Conservation (phyloP, 2,113 vertebrate genomes). For the Dasyurus viverrinus region DNA sequence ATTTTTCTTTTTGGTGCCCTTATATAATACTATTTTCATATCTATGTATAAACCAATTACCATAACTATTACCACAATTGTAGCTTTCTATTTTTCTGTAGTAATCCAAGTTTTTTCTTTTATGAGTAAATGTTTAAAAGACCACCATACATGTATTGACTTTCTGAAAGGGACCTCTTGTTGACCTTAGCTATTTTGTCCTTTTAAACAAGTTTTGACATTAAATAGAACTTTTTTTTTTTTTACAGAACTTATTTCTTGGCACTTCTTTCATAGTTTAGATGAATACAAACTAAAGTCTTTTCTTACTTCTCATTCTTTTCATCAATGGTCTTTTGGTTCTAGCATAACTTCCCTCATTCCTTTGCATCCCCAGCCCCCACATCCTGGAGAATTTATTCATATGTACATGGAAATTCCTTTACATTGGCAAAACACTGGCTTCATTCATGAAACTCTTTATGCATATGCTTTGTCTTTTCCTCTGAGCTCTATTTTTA, state of each 20-base stretch:
- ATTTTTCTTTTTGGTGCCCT: not conserved
- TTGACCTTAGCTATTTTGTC: constrained; percentile 3
- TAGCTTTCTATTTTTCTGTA: not conserved
- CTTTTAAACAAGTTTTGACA: constrained; percentile 8
- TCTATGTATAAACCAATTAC: not conserved
- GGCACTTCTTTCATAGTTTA: not conserved
- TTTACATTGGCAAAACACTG: not conserved
- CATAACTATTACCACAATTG: not conserved
- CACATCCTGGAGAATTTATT: constrained; percentile 3
- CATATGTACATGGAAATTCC: constrained; percentile 13
- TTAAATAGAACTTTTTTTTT: constrained; percentile 24
- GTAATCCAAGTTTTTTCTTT: not conserved
- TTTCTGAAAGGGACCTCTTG: constrained; percentile 27
- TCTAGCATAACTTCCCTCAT: constrained; percentile 10
- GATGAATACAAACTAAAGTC: not conserved
- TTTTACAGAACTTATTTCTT: constrained; percentile 20
- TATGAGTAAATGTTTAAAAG: not conserved
- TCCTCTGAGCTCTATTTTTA: not conserved
- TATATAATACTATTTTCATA: not conserved
- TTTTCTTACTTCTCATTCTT: constrained; percentile 19
- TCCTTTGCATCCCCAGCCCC: not conserved
- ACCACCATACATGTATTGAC: not conserved
- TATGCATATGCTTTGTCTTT: not conserved
- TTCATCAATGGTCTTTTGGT: not conserved
- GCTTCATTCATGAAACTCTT: constrained; percentile 2